These are phyloP conservation scores for Sisor rabdophorus DNA, from an alignment of 2,113 vertebrate genomes.

Conservation along the genomic window DNA sequence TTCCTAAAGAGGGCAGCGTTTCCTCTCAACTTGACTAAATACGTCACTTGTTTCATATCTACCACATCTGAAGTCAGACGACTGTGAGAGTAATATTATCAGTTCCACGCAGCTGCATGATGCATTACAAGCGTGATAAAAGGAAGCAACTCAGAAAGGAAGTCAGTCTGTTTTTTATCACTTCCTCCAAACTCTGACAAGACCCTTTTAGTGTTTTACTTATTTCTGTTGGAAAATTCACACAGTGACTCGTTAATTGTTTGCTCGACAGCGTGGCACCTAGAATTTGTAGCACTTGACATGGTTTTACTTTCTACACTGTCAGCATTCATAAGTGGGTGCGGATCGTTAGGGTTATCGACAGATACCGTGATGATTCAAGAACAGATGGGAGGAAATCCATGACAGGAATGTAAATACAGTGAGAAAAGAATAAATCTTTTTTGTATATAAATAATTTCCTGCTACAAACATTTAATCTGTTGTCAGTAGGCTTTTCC, in stretches of 20 bases:
- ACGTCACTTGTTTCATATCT: not conserved
- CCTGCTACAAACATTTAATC: not conserved
- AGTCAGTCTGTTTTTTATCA: not conserved
- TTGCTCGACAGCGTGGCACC: not conserved
- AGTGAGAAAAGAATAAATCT: slow-evolving; percentile 11
- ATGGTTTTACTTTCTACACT: not conserved
- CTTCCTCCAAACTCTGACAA: slow-evolving; percentile 24
- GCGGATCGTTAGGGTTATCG: slow-evolving; percentile 55
- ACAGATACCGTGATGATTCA: slow-evolving; percentile 62
- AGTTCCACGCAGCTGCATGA: not conserved
- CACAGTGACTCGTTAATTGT: not conserved
- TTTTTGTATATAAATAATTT: not conserved
- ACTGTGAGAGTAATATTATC: slow-evolving; percentile 29
- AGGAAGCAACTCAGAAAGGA: slow-evolving; percentile 16
- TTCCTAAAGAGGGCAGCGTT: slow-evolving; percentile 67
- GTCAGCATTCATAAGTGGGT: slow-evolving; percentile 31
- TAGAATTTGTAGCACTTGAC: not conserved
- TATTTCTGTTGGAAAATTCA: not conserved
- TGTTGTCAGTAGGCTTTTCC: not conserved
- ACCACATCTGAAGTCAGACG: slow-evolving; percentile 21
- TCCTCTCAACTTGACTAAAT: slow-evolving; percentile 7
- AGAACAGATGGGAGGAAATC: slow-evolving; percentile 30
- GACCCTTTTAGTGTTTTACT: not conserved
- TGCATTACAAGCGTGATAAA: slow-evolving; percentile 1
- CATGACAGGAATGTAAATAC: slow-evolving; percentile 20